Conservation (phyloP, 1,140 invertebrate species). For the Trinorchestia longiramus region DNA sequence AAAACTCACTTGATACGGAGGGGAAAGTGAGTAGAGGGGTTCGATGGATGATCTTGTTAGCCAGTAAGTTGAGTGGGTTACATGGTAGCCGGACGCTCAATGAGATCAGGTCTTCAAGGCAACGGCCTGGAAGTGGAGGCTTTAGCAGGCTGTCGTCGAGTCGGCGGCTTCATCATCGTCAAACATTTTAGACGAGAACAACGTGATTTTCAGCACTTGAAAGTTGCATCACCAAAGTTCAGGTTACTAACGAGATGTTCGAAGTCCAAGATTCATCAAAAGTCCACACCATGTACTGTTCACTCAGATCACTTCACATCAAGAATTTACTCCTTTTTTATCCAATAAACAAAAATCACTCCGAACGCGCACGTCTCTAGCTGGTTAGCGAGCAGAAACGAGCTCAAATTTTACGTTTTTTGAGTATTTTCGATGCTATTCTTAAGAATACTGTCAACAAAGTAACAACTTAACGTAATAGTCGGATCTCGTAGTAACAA, state of each 20-base stretch:
- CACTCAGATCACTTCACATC: not conserved
- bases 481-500: slow-evolving; percentile 40
- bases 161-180: not conserved
- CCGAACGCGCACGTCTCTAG: not conserved
- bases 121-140: too few species aligned
- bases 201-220: not conserved
- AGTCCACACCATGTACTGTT: not conserved
- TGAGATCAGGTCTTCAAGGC: not conserved
- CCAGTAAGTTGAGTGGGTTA: not conserved
- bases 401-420: not conserved
- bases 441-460: slow-evolving; percentile 36
- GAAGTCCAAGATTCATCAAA: not conserved
- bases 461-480: slow-evolving; percentile 45
- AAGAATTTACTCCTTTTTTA: not conserved
- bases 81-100: not conserved
- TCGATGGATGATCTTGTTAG: not conserved
- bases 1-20: not conserved
- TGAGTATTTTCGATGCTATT: not conserved
- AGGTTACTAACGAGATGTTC: not conserved
- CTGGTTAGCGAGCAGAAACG: not conserved
- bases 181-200: not conserved
- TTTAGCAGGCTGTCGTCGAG: not conserved
- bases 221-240: not conserved
- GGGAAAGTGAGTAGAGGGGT: not conserved
- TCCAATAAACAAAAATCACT: not conserved